Evolutionary conservation across 2,113 vertebrate species (phyloP).

Genomic region (Centropus bengalensis): DNA sequence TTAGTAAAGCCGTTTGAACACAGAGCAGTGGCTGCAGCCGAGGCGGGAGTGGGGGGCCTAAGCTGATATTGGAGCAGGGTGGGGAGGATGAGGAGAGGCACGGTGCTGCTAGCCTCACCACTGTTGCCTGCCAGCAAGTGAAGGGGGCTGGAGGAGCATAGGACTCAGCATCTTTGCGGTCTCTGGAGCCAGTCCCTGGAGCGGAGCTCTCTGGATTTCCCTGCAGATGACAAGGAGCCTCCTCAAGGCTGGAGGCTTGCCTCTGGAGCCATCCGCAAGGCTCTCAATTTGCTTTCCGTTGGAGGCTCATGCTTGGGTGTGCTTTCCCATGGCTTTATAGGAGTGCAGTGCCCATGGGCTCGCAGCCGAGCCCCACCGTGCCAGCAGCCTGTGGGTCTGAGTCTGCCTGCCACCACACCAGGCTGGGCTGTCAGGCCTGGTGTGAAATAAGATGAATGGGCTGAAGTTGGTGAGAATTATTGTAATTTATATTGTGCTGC

Average conservation of each 20-base stretch:
- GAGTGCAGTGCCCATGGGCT: background rate
- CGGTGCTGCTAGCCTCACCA: background rate
- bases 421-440: constrained; percentile 69
- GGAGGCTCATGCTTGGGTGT: background rate
- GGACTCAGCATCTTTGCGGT: background rate
- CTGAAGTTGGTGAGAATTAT: constrained; percentile 78
- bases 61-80: background rate
- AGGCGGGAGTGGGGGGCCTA: background rate
- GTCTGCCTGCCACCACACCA: background rate
- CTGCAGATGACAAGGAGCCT: background rate
- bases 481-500: constrained; percentile 83
- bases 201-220: background rate
- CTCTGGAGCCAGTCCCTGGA: background rate
- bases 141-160: background rate
- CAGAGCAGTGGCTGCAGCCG: background rate
- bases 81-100: background rate
- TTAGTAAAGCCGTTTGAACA: constrained; percentile 56
- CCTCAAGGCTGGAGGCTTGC: background rate
- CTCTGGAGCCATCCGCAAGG: background rate
- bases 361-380: background rate
- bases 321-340: background rate
- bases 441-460: constrained; percentile 79
- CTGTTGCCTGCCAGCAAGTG: background rate
- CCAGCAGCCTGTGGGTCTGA: background rate
- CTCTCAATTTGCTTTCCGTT: background rate